A percentile compares a stretch with the other conserved stretches of the same genome.
phyloP scores from a whole-genome alignment of 2,797 vertebrate species.

The Streptopelia turtur region DNA sequence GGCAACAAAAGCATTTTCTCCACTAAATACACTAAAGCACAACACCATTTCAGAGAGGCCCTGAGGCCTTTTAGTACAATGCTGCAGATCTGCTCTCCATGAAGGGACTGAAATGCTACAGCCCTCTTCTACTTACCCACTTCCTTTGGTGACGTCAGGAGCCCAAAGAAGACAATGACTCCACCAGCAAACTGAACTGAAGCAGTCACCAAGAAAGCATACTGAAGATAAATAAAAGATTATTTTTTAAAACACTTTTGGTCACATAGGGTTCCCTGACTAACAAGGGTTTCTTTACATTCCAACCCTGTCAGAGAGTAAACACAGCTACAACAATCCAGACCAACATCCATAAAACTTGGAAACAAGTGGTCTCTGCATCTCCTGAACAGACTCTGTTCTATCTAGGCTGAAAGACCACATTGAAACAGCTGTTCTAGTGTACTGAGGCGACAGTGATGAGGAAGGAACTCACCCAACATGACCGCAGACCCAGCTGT shows the following conservation, averaged over 20 bases:
- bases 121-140: constrained; percentile 85
- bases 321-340: not conserved
- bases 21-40: not conserved
- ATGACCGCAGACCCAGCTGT: not conserved
- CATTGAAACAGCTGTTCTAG: not conserved
- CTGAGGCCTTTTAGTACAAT: not conserved
- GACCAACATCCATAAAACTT: not conserved
- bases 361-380: not conserved
- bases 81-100: not conserved
- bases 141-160: constrained; percentile 94
- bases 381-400: not conserved
- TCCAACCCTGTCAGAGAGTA: not conserved
- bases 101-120: not conserved
- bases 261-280: not conserved
- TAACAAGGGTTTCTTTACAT: not conserved
- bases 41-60: not conserved
- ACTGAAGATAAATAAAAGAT: constrained; percentile 75
- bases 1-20: not conserved
- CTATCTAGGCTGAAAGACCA: not conserved
- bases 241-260: not conserved
- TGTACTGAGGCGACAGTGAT: not conserved
- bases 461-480: not conserved
- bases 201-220: constrained; percentile 95
- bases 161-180: constrained; percentile 92
- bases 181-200: constrained; percentile 96